A percentile compares a stretch with the other conserved stretches of the same genome.
Conservation (phyloP, 2,888 invertebrate genomes). For the Rotaria socialis region DNA sequence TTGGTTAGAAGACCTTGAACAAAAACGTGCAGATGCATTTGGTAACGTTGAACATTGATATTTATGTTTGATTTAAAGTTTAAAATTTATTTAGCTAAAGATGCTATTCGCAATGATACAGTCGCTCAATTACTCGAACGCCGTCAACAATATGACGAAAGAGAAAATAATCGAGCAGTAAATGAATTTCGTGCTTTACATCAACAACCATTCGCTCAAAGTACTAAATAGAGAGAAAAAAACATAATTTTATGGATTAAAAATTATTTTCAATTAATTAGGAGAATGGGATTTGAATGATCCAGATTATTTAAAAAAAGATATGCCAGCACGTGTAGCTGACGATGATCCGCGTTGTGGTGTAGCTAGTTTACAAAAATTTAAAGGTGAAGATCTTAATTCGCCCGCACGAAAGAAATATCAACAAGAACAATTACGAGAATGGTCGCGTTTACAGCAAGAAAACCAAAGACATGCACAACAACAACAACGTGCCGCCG, state of each 20-base stretch:
- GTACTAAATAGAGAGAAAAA: constrained; percentile 53
- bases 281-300: constrained; percentile 80
- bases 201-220: constrained; percentile 73
- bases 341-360: constrained; percentile 73
- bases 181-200: constrained; percentile 71
- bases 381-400: constrained; percentile 77
- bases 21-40: constrained; percentile 65
- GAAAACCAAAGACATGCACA: constrained; percentile 57
- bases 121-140: constrained; percentile 55
- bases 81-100: constrained; percentile 52
- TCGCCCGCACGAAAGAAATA: constrained; percentile 68
- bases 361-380: constrained; percentile 79
- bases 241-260: too few species aligned
- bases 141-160: constrained; percentile 64
- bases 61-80: too few species aligned
- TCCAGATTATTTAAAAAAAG: constrained; percentile 72
- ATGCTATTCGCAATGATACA: constrained; percentile 57
- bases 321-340: constrained; percentile 68
- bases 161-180: constrained; percentile 69
- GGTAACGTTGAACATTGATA: constrained; percentile 54
- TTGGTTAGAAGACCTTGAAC: constrained; percentile 67
- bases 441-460: constrained; percentile 80
- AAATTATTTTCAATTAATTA: not conserved
- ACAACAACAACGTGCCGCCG: constrained; percentile 49
- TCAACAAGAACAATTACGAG: constrained; percentile 75